A percentile compares a stretch with the other conserved stretches of the same genome.
Conservation (phyloP, 2,888 invertebrate genomes). For the Drosophila borealis region DNA sequence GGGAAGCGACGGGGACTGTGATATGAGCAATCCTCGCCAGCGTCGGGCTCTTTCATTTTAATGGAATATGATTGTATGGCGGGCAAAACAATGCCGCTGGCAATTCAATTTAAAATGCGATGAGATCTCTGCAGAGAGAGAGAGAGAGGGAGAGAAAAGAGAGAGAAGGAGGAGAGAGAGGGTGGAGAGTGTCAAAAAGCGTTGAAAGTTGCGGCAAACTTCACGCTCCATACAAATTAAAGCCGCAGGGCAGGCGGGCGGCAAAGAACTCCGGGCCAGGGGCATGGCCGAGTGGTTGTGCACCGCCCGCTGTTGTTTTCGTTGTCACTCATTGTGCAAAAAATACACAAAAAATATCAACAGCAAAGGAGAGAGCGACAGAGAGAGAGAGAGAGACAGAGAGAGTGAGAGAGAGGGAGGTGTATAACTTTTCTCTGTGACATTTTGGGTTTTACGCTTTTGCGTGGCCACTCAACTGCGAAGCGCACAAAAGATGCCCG, state of each 20-base stretch:
- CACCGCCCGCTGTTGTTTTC: constrained; percentile 79
- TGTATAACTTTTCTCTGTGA: constrained; percentile 65
- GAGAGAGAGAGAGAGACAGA: constrained; percentile 11
- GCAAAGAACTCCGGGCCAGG: constrained; percentile 32
- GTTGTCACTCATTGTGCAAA: constrained; percentile 77
- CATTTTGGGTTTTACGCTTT: constrained; percentile 75
- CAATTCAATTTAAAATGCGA: constrained; percentile 83
- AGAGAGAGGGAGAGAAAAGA: constrained; percentile 8
- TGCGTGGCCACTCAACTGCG: constrained; percentile 84
- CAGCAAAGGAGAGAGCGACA: constrained; percentile 40
- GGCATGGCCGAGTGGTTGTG: constrained; percentile 58
- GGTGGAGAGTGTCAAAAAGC: constrained; percentile 44
- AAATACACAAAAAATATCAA: constrained; percentile 20
- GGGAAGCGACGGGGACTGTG: constrained; percentile 46
- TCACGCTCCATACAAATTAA: constrained; percentile 77
- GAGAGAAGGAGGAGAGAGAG: constrained; percentile 7
- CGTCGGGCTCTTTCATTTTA: constrained; percentile 62
- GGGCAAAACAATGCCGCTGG: constrained; percentile 84
- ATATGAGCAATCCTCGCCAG: constrained; percentile 66
- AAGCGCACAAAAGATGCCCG: constrained; percentile 81
- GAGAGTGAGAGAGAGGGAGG: constrained; percentile 2
- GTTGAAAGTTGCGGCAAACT: constrained; percentile 75
- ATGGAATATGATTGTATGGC: constrained; percentile 84
- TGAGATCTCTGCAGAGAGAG: constrained; percentile 40
- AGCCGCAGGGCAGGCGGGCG: too few species aligned